Conservation (phyloP, 2,888 invertebrate genomes). For the Gandaritis pyraliata region DNA sequence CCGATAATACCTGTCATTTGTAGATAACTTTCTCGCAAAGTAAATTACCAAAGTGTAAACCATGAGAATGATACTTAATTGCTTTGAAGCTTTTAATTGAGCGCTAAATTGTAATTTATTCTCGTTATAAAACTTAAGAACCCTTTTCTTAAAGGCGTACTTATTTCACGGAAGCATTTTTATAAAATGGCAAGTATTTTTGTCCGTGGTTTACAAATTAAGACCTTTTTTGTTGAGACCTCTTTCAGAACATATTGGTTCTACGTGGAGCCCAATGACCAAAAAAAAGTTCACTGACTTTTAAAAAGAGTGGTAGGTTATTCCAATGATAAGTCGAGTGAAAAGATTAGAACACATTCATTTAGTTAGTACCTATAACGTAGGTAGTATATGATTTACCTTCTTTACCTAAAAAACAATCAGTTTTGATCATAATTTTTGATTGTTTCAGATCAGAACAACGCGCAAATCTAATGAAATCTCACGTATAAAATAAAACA, state of each 20-base stretch:
- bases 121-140: conserved; percentile 47
- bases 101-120: conserved; percentile 49
- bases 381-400: too few relatives aligned
- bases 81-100: conserved; percentile 55
- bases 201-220: background rate
- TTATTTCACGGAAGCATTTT: conserved; percentile 10
- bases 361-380: too few relatives aligned
- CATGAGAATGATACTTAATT: conserved; percentile 41
- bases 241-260: too few relatives aligned
- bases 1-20: too few relatives aligned
- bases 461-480: background rate
- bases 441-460: background rate
- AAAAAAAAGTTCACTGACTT: too few relatives aligned
- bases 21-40: background rate
- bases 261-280: too few relatives aligned
- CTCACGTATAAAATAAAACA: background rate
- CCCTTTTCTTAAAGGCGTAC: conserved; percentile 12
- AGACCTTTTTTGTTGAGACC: background rate
- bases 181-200: background rate
- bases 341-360: too few relatives aligned
- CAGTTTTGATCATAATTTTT: too few relatives aligned
- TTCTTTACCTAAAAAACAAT: too few relatives aligned
- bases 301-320: too few relatives aligned
- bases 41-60: conserved; percentile 14
- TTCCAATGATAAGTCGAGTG: too few relatives aligned